Conservation (phyloP, 2,113 vertebrate genomes). For the Terrapene triunguis region DNA sequence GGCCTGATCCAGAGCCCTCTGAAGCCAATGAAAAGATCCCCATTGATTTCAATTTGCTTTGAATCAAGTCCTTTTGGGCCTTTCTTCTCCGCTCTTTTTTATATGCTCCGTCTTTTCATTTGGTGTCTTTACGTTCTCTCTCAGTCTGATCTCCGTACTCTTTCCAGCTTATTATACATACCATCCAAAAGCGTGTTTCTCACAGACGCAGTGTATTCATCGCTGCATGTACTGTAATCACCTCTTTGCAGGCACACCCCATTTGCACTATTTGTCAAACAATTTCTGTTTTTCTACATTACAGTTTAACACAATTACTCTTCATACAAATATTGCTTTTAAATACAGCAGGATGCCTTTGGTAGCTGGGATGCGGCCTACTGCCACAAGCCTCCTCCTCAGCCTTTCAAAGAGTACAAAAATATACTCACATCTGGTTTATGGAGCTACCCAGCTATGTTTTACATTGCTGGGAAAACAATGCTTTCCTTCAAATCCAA, state of each 20-base stretch:
- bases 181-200: background rate
- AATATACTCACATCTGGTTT: background rate
- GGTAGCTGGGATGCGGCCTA: background rate
- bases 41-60: background rate
- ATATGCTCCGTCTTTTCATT: background rate
- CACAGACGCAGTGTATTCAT: background rate
- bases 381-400: background rate
- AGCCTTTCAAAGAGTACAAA: background rate
- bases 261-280: background rate
- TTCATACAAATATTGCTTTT: background rate
- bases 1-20: background rate
- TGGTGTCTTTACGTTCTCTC: background rate
- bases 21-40: background rate
- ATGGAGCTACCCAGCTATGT: background rate
- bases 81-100: background rate
- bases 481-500: background rate
- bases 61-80: background rate
- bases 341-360: background rate
- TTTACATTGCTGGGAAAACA: conserved; percentile 12
- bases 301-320: background rate
- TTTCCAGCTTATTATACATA: background rate
- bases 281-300: background rate
- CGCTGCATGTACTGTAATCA: background rate
- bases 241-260: background rate
- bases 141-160: background rate